Evolutionary conservation across 2,797 vertebrate genomes (phyloP).

Genomic region (Lepilemur septentrionalis): DNA sequence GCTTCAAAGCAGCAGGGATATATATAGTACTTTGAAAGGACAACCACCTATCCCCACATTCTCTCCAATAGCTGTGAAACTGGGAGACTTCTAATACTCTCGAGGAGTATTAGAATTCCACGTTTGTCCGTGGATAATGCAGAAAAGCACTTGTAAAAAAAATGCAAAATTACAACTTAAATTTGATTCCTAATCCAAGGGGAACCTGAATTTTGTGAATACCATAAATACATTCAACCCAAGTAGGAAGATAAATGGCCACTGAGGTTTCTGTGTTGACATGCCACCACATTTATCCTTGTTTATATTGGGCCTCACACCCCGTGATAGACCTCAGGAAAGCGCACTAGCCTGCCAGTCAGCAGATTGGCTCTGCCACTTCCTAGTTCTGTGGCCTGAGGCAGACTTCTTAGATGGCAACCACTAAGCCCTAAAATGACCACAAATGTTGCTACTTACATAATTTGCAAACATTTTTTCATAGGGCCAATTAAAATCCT

Average conservation of each 20-base stretch:
- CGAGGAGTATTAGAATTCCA: not conserved
- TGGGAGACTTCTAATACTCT: not conserved
- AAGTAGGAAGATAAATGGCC: not conserved
- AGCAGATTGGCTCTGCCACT: not conserved
- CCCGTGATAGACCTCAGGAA: not conserved
- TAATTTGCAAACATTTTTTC: not conserved
- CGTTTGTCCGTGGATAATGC: not conserved
- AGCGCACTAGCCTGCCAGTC: not conserved
- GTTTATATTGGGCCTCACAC: not conserved
- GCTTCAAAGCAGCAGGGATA: not conserved
- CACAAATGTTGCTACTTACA: not conserved
- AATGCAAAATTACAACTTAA: not conserved
- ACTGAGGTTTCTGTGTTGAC: not conserved
- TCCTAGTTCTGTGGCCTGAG: not conserved
- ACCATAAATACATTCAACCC: not conserved
- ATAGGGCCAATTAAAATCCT: not conserved
- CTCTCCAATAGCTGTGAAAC: not conserved
- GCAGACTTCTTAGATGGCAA: not conserved
- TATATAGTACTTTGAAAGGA: not conserved
- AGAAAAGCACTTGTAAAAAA: not conserved
- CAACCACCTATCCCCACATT: not conserved
- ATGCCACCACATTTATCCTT: not conserved
- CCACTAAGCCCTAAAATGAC: not conserved
- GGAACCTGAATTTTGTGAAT: not conserved
- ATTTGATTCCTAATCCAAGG: not conserved